Evolutionary conservation across 2,797 vertebrate species (phyloP).

Genomic region (Philypnodon macrostomus): DNA sequence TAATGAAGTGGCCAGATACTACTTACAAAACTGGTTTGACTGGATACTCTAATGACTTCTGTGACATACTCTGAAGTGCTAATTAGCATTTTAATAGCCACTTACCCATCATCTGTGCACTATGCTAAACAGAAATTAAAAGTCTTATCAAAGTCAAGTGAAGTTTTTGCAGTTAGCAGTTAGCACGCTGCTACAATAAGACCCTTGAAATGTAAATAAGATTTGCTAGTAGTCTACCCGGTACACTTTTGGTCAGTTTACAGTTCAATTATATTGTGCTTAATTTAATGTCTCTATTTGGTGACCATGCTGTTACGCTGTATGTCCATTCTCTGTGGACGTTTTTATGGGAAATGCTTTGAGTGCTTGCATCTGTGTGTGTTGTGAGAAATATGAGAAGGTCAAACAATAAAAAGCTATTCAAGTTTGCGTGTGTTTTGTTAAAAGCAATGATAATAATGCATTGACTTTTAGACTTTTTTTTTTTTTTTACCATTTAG

Average conservation of each 20-base stretch:
- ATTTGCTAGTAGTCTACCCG: constrained; percentile 33
- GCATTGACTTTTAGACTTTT: too few species aligned
- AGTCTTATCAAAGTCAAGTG: constrained; percentile 5
- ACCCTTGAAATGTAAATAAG: constrained; percentile 36
- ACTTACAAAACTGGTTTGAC: not conserved
- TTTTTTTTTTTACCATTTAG: too few species aligned
- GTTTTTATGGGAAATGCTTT: constrained; percentile 38
- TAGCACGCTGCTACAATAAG: not conserved
- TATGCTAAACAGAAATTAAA: constrained; percentile 2
- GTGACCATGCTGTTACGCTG: constrained; percentile 32
- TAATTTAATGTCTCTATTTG: constrained; percentile 62
- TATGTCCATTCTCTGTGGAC: constrained; percentile 44
- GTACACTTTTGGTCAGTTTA: constrained; percentile 35
- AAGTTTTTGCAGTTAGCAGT: not conserved
- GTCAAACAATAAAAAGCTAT: constrained; percentile 62
- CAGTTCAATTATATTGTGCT: constrained; percentile 37
- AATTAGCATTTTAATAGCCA: constrained; percentile 2
- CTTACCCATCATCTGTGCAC: not conserved
- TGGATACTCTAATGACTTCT: not conserved
- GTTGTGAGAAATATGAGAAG: constrained; percentile 42
- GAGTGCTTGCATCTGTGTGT: constrained; percentile 44
- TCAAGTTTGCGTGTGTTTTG: constrained; percentile 21
- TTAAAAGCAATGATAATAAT: constrained; percentile 18
- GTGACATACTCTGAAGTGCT: not conserved
- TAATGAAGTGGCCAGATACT: not conserved